Evolutionary conservation across 2,113 vertebrate genomes (phyloP), one percentile per base, ranked within the genome.

Genomic region (Natator depressus): DNA sequence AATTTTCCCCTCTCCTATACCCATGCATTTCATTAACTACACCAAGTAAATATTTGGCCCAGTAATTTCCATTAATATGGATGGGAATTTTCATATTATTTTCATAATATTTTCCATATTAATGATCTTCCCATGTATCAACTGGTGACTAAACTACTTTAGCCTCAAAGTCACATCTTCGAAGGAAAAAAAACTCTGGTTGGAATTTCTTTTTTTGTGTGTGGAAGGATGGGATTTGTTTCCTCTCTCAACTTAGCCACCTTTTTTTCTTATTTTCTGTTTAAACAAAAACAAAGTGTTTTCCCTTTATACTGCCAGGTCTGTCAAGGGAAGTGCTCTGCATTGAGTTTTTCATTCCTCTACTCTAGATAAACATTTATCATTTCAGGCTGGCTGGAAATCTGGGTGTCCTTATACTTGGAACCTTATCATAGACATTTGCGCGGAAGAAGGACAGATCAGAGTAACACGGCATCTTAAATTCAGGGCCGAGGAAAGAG

Each of bases 391-490:
- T 98, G 96, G 86, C 94, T 98, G 91, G 84, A 97, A 98, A 98
- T 97, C 97, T 98, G 97, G 96, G 98, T 98, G 96, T 96, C 97
- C 94, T 98, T 97, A 95, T 93, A 95, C 89, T 91, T 96, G 90
- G 91, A 95, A 96, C 82, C 80, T 98, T 98, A 98, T 98, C 97
- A 95, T 93, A 96, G 97, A 94, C 50, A 94, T 97, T 98, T 98
- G 96, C 31, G 13, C 82, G 95, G 96, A 94, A 97, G 96, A 94
- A 97, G 96, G 91, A 97, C 50, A 92, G 62, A 97, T 97, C 29
- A 90, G 88, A 94, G 88, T 65, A 95, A 96, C 59, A 95, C n/a
- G 93, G 92, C 95, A 98, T 98, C 96, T 97, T 98, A 94, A 97
- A 97, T 94, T 95, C 94, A 90, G 94, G 81, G 89, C 91, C 95